These are phyloP conservation scores for Nothura maculosa DNA, from an alignment of 2,797 vertebrate species.

Conservation along the genomic window DNA sequence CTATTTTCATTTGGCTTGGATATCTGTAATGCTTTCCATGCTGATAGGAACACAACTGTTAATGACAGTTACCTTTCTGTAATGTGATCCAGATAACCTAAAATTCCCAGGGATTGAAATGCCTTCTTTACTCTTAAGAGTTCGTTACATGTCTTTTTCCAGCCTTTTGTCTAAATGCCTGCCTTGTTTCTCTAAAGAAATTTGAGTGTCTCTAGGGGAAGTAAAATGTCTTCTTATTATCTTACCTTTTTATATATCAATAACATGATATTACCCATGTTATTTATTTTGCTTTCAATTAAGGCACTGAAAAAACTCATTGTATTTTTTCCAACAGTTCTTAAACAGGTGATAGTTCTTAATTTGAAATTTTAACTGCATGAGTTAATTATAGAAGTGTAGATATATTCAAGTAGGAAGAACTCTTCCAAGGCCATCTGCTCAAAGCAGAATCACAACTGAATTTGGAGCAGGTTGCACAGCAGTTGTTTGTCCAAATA, in stretches of 20 bases:
- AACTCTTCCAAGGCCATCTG: background rate
- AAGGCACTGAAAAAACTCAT: background rate
- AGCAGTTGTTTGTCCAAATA: conserved; percentile 15
- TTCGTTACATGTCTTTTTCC: background rate
- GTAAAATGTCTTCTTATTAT: background rate
- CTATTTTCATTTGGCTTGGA: background rate
- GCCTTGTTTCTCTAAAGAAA: background rate
- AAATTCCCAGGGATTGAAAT: background rate
- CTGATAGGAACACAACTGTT: background rate
- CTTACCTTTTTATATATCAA: background rate
- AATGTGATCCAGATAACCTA: background rate
- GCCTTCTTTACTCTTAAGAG: background rate
- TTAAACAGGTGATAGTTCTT: background rate
- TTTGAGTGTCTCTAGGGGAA: background rate
- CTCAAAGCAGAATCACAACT: conserved; percentile 1
- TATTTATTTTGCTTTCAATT: background rate
- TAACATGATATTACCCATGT: background rate
- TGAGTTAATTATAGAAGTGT: background rate
- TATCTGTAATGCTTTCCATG: background rate
- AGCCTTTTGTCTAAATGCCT: background rate
- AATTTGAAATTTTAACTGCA: background rate
- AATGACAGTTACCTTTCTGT: background rate
- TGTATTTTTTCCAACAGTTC: background rate
- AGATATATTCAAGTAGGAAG: background rate
- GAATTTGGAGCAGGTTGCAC: background rate